Conservation (phyloP, 2,888 invertebrate species). For the Troides oblongomaculatus region DNA sequence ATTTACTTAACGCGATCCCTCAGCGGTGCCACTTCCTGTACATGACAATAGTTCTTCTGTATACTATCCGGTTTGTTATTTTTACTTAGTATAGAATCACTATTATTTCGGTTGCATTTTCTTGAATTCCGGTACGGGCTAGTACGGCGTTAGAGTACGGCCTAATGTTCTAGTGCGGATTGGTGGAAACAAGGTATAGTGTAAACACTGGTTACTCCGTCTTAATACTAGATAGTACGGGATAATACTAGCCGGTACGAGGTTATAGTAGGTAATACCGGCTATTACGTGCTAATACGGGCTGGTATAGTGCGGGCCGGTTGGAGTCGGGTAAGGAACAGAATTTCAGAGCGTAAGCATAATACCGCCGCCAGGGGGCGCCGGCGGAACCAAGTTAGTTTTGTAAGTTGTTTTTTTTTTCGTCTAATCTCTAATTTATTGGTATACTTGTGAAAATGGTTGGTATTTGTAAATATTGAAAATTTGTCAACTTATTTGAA, state of each 20-base stretch:
- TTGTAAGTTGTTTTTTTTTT: constrained; percentile 38
- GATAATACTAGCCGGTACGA: not conserved
- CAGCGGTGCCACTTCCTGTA: too few relatives aligned
- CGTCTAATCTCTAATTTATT: constrained; percentile 50
- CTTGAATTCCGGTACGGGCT: not conserved
- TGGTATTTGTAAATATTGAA: constrained; percentile 62
- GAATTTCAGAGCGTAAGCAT: constrained; percentile 9
- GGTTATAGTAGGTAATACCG: not conserved
- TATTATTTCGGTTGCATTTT: too few relatives aligned
- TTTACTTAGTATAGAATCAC: too few relatives aligned
- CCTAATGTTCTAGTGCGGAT: not conserved
- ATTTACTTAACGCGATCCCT: too few relatives aligned
- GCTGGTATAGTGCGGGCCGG: not conserved
- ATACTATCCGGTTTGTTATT: too few relatives aligned
- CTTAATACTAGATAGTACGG: not conserved
- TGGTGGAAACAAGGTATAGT: not conserved
- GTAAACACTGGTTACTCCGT: not conserved
- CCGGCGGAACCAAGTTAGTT: constrained; percentile 29
- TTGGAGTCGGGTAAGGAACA: not conserved
- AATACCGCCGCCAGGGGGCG: constrained; percentile 11
- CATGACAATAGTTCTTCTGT: too few relatives aligned
- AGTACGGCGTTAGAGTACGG: not conserved
- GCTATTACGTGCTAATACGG: not conserved
- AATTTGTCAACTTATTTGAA: constrained; percentile 55
- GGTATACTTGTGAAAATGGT: constrained; percentile 57